A percentile compares a stretch with the other conserved stretches of the same genome.
phyloP scores from a whole-genome alignment of 92 coral and sea anemone species.

The Anthopleura xanthogrammica region DNA sequence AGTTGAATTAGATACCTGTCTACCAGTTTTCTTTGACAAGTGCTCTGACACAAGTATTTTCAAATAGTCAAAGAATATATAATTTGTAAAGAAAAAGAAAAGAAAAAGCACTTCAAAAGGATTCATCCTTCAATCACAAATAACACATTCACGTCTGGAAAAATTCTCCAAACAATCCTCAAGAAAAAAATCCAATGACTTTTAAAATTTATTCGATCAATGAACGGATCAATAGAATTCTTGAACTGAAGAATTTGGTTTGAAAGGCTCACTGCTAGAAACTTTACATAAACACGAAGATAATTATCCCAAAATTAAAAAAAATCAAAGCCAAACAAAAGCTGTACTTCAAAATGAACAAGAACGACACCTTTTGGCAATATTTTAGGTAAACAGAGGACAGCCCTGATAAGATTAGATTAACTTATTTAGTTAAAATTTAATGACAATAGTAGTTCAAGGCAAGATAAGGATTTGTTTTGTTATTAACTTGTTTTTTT shows the following conservation, averaged over 20 bases:
- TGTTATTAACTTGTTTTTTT: neutral
- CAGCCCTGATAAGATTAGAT: neutral
- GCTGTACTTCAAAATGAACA: neutral
- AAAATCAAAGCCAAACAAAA: neutral
- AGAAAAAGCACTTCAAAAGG: neutral
- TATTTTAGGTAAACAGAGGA: neutral
- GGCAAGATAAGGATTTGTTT: neutral
- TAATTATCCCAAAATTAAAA: neutral
- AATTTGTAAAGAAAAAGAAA: neutral
- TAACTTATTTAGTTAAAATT: neutral
- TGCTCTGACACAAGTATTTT: neutral
- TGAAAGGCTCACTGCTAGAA: neutral
- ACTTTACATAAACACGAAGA: neutral
- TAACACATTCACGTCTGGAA: neutral
- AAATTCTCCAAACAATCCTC: neutral
- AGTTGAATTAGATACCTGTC: slow-evolving; percentile 19
- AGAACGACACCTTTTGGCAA: neutral
- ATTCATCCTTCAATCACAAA: too few relatives aligned
- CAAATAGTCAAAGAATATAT: neutral
- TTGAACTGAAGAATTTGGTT: neutral
- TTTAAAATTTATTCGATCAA: too few relatives aligned
- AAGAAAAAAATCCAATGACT: too few relatives aligned
- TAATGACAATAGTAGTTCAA: neutral
- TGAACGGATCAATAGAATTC: too few relatives aligned
- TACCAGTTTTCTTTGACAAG: slow-evolving; percentile 19